phyloP scores from a whole-genome alignment of 92 coral and sea anemone genomes.

The Epizoanthus scotinus region DNA sequence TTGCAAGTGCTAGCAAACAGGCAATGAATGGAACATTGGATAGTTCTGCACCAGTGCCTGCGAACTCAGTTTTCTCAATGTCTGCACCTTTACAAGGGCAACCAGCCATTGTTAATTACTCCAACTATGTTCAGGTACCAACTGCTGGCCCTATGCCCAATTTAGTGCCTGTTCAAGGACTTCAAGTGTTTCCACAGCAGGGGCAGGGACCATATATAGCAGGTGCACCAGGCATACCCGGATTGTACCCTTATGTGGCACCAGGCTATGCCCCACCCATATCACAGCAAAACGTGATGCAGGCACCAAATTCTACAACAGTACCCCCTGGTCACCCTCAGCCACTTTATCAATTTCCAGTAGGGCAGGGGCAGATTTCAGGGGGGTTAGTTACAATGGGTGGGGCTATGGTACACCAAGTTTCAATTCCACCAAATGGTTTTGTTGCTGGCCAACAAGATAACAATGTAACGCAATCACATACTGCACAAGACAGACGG shows the following conservation, averaged over 20 bases:
- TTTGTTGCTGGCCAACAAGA: neutral
- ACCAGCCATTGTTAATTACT: neutral
- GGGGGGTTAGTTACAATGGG: neutral
- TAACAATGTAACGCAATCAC: no score
- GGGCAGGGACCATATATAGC: constrained; percentile 10
- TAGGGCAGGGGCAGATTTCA: neutral
- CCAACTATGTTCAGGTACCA: neutral
- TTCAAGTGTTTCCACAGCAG: constrained; percentile 24
- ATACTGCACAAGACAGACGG: constrained; percentile 21
- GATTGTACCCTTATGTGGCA: constrained; percentile 5
- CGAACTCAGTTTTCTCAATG: neutral
- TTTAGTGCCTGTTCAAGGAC: constrained; percentile 4
- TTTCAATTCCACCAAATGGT: neutral
- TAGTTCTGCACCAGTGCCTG: neutral
- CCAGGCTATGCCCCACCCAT: neutral
- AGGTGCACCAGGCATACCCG: constrained; percentile 15
- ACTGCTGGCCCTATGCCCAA: neutral
- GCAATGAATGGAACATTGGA: constrained; percentile 2
- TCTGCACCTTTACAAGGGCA: constrained; percentile 7
- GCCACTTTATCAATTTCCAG: neutral
- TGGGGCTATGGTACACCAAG: constrained; percentile 11
- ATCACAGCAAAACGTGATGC: neutral
- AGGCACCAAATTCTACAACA: neutral
- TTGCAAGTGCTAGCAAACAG: constrained; percentile 9
- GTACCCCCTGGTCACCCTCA: neutral